Percentiles rank a stretch among this genome's conserved stretches.
phyloP scores from a whole-genome alignment of 2,797 vertebrate genomes.

The Rhadinocentrus ornatus region DNA sequence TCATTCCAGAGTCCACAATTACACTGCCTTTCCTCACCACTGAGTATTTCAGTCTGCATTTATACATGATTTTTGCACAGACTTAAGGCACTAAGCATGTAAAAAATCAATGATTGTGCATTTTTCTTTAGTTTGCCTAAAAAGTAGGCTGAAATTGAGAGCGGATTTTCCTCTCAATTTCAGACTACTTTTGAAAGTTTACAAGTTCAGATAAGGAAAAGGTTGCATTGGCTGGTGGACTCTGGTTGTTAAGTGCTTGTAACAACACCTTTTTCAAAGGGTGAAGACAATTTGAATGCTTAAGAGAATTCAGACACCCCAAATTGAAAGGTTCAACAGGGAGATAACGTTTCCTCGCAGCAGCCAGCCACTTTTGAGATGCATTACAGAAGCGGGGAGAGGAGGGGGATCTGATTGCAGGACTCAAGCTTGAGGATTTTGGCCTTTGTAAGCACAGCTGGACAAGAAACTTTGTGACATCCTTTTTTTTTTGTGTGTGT shows the following conservation, averaged over 20 bases:
- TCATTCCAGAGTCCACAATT: slow-evolving; percentile 4
- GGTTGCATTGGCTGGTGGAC: slow-evolving; percentile 6
- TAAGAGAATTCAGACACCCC: slow-evolving; percentile 18
- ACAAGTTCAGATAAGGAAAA: slow-evolving; percentile 7
- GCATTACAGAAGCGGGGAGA: not conserved
- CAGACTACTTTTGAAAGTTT: not conserved
- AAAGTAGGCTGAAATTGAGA: too few relatives aligned
- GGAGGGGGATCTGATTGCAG: too few relatives aligned
- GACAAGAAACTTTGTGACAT: too few relatives aligned
- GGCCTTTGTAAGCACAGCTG: not conserved
- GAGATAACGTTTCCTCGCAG: slow-evolving; percentile 33
- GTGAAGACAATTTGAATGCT: slow-evolving; percentile 18
- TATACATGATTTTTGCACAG: not conserved
- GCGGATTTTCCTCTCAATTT: too few relatives aligned
- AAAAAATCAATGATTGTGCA: not conserved
- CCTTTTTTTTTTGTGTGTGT: too few relatives aligned
- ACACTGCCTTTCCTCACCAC: slow-evolving; percentile 9
- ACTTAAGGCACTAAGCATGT: not conserved
- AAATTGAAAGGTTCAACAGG: slow-evolving; percentile 33
- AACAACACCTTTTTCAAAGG: slow-evolving; percentile 18
- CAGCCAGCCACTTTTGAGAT: slow-evolving; percentile 19
- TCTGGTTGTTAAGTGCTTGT: slow-evolving; percentile 4
- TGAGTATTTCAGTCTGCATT: not conserved
- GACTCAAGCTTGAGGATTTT: not conserved
- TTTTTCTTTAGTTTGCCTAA: not conserved